These are phyloP conservation scores for Papilio elwesi DNA, from an alignment of 2,888 invertebrate species.

Conservation along the genomic window DNA sequence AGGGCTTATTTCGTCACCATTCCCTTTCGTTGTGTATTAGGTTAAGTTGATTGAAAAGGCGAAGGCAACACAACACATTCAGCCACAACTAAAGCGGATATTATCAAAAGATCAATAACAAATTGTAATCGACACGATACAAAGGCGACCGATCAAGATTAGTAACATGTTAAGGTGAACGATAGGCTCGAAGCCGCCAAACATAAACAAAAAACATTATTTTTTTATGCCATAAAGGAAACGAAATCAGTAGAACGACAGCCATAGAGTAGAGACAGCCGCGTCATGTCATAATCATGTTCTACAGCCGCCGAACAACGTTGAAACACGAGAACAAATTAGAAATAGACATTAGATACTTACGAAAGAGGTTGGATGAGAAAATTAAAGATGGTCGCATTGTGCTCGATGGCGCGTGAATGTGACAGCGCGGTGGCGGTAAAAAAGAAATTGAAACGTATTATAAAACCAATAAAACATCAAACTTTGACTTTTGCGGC, in stretches of 20 bases:
- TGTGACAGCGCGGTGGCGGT: constrained; percentile 63
- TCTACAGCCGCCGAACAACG: constrained; percentile 47
- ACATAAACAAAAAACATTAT: constrained; percentile 41
- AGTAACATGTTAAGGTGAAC: constrained; percentile 43
- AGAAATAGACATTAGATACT: constrained; percentile 61
- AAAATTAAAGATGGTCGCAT: constrained; percentile 63
- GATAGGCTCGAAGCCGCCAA: constrained; percentile 44
- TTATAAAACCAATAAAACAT: constrained; percentile 46
- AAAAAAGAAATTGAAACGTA: constrained; percentile 59
- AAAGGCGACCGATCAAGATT: constrained; percentile 19
- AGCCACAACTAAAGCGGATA: constrained; percentile 15
- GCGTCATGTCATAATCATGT: constrained; percentile 52
- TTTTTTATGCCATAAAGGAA: constrained; percentile 39
- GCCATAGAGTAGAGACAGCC: constrained; percentile 49
- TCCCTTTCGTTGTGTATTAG: no score
- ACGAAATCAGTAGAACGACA: constrained; percentile 41
- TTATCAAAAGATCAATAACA: constrained; percentile 25
- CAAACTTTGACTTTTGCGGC: constrained; percentile 28
- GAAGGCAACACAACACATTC: constrained; percentile 10
- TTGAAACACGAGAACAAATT: constrained; percentile 66
- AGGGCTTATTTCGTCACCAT: no score
- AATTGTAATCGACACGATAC: constrained; percentile 30
- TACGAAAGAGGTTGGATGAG: constrained; percentile 53
- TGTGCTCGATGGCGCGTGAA: constrained; percentile 71
- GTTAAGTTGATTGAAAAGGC: neutral